Evolutionary conservation across 2,113 vertebrate genomes (phyloP), one percentile per base, ranked within the genome.

Genomic region (Apaloderma vittatum): DNA sequence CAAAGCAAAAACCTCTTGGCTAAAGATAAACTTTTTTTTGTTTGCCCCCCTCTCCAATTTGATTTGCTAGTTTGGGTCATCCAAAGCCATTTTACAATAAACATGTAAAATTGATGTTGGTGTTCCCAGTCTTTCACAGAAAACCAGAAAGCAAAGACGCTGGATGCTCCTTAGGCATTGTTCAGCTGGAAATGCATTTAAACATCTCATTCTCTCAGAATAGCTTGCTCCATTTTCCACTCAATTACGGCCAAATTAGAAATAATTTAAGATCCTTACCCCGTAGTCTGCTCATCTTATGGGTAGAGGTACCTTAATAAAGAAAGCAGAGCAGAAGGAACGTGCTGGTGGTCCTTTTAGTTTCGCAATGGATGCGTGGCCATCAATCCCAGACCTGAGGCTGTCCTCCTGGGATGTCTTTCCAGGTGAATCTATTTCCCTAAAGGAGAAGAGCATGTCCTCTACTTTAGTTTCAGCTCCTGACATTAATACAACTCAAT

Each of bases 221-320:
- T 36, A 59, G 26, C 72, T 72, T 90, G 32, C 78, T 90, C 65
- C 32, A 63, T 94, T 94, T 95, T 83, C 91, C 88, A 88, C 75
- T 88, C 34, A 30, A 40, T 88, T 92, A 17, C 27, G 3, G 43
- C 30, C 67, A 26, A 72, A 95, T 65, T 82, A 72, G 66, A 37
- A 72, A 54, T 8, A 48, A 27, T 49, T 93, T 37, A 24, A 36
- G 65, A 57, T 92, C 21, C 15, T 88, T 13, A 87, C 32, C 37
- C n/a, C 0, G 0, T 3, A 9, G 15, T 46, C 26, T n/a, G 22
- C 43, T 88, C 1, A 0, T 48, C 0, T 0, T 61, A 21, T 24
- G n/a, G 66, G 20, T 32, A 11, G 79, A 81, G 15, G 26, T 52
- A 15, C 18, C 54, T 62, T 21, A 30, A 7, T 5, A 20, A 54